Percentiles rank a stretch among this genome's conserved stretches.
Conservation (phyloP, 2,888 invertebrate species). For the Stegana nigrithorax region DNA sequence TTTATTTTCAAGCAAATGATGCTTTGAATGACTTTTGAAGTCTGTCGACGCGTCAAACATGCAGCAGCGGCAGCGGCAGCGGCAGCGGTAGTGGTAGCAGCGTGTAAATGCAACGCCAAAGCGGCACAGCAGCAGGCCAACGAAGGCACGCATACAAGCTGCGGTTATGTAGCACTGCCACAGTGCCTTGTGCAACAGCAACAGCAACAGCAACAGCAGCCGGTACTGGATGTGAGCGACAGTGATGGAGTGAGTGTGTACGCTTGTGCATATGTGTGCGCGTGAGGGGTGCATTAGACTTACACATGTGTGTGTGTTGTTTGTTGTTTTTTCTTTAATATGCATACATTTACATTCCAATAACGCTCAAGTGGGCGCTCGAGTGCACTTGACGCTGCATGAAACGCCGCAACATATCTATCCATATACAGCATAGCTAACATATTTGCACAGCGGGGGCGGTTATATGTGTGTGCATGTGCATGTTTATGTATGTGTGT, state of each 20-base stretch:
- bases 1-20: slow-evolving; percentile 30
- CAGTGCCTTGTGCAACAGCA: slow-evolving; percentile 23
- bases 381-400: slow-evolving; percentile 47
- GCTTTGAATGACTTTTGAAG: slow-evolving; percentile 55
- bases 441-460: background rate
- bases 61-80: slow-evolving; percentile 17
- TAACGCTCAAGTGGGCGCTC: slow-evolving; percentile 59
- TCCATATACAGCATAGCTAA: background rate
- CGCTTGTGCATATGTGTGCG: slow-evolving; percentile 5
- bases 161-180: too few relatives aligned
- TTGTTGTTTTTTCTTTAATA: slow-evolving; percentile 39
- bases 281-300: background rate
- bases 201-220: slow-evolving; percentile 17
- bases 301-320: background rate
- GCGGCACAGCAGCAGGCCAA: too few relatives aligned
- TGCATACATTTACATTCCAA: slow-evolving; percentile 65
- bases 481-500: background rate
- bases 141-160: too few relatives aligned
- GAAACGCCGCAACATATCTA: slow-evolving; percentile 6
- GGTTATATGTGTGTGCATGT: too few relatives aligned
- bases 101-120: too few relatives aligned
- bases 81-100: too few relatives aligned
- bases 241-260: too few relatives aligned
- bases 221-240: too few relatives aligned
- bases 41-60: slow-evolving; percentile 37